Evolutionary conservation across 2,113 vertebrate species (phyloP).

Genomic region (Diphyllodes magnificus): DNA sequence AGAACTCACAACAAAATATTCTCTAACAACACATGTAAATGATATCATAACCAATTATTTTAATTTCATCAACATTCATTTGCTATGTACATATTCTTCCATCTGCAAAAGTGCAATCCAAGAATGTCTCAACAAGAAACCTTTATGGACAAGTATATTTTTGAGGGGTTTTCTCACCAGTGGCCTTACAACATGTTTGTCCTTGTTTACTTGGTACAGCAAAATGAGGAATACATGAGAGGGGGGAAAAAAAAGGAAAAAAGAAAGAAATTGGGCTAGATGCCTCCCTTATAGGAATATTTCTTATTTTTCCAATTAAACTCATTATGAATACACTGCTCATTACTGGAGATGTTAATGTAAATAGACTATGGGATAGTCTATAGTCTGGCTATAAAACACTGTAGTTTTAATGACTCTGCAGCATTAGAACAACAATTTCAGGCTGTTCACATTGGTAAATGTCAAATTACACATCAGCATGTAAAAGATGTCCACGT

Average conservation of each 20-base stretch:
- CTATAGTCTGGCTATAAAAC: not conserved
- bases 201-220: constrained; percentile 49
- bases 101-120: constrained; percentile 76
- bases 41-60: constrained; percentile 71
- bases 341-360: not conserved
- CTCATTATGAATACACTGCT: not conserved
- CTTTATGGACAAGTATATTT: constrained; percentile 50
- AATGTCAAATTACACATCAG: not conserved
- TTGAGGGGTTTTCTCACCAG: constrained; percentile 42
- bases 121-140: constrained; percentile 66
- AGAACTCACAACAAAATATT: constrained; percentile 77
- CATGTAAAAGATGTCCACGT: not conserved
- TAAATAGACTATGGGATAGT: not conserved
- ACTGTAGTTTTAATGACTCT: not conserved
- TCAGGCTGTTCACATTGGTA: not conserved
- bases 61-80: constrained; percentile 73
- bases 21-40: constrained; percentile 70
- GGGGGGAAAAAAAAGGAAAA: fast-evolving
- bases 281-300: constrained; percentile 8
- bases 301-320: constrained; percentile 6
- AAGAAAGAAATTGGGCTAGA: not conserved
- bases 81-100: constrained; percentile 76
- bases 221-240: constrained; percentile 6
- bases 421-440: constrained; percentile 8
- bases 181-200: constrained; percentile 25